Evolutionary conservation across 2,113 vertebrate species (phyloP), one percentile per base, ranked within the genome.

Genomic region (Etheostoma spectabile): DNA sequence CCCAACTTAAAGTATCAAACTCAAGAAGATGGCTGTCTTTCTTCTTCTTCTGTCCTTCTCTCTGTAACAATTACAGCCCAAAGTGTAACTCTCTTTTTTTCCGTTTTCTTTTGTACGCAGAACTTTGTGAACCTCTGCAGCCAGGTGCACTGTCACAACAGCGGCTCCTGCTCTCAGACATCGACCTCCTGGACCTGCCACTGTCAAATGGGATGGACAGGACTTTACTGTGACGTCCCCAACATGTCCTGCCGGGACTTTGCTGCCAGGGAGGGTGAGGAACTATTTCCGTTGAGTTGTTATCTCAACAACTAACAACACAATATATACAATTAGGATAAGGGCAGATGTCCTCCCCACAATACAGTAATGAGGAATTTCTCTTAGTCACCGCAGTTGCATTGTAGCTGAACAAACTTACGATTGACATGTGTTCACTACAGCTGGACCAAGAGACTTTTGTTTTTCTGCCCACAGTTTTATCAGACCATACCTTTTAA

Each of bases 151-250:
- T 99, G 98, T 84, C 94, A 91, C 79, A 97, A 99, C 22, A 95
- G 95, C 13, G 97, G 97, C 5, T 91, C 92, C 0, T 99, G 98
- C 38, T 77, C 95, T 42, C 97, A 99, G 88, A 95, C 84, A 0
- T 94, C 92, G 45, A 96, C 94, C 0, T 91, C 93, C 51, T 96
- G 96, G 82, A 94, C 83, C 5, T 99, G 98, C 6, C 88, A 90
- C 55, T 99, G 98, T 66, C 91, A 92, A 0, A 52, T 92, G 2
- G 95, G 95, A 35, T 98, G 97, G 97, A 94, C 94, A 0, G 98
- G 98, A 6, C 93, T 95, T 21, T 98, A 99, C 92, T 99, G 98
- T 1, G 97, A 99, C 0, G 95, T 99, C 62, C 98, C 97, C 38
- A 96, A 85, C 0, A 92, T 96, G 83, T 97, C 97, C 0, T 99